Base-by-base conservation (phyloP, 2,888 invertebrate species). In the Gastrophysa polygoni region DNA sequence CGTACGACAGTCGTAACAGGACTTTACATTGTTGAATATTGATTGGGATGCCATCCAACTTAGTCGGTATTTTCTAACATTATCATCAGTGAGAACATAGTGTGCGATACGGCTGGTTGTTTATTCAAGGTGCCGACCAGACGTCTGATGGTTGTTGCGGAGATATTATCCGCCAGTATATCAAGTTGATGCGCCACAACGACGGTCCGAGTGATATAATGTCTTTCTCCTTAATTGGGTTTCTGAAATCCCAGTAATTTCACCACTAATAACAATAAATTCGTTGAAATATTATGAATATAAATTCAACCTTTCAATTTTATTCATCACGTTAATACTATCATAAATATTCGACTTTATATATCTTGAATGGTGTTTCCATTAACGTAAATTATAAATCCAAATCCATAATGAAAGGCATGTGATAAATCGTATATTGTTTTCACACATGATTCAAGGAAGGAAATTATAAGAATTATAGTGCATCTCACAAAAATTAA, bases 371-470 rank as follows among this genome's bases (percentile, higher is more conserved):
- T 68, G 68, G 72, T 69, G 69, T 74, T 74, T 75, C 68, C 74
- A 74, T 75, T 75, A 75, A 69, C 71, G 71, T 75, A 75, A 76
- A 74, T 77, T 76, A 76, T 75, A 74, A 73, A 69, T 72, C 75
- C 72, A 75, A 75, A 76, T 77, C 77, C 75, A 70, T 72, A 74
- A 77, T 77, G 77, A 77, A 77, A 75, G 76, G 75, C 73, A 71
- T 64, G 72, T 72, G 72, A 77, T 77, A 77, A 77, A 77, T 77
- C 76, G 73, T 71, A 72, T 74, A 74, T 72, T n/a, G n/a, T n/a
- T 71, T 73, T 74, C 72, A 38, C 38, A 54, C 38, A 54, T 21
- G 43, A 54, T 43, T 24, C 38, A 43, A 54, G 21, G n/a, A n/a
- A 34, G 20, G 17, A 32, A 6, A 17, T 18, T 16, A 28, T n/a